Evolutionary conservation across 2,888 invertebrate species (phyloP).

Genomic region (Drosophila neotestacea): DNA sequence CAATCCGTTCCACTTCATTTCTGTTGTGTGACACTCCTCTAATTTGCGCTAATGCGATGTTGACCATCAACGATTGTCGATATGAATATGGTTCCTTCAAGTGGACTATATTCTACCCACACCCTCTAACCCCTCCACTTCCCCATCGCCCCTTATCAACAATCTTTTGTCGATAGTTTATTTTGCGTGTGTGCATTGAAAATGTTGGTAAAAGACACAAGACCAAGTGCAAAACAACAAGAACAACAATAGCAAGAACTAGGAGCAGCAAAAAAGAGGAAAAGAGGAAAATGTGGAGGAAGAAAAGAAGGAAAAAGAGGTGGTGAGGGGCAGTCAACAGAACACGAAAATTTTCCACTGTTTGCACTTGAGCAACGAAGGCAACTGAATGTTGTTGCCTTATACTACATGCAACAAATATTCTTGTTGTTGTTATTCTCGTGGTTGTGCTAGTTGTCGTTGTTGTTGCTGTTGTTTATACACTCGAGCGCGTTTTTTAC

Average conservation of each 20-base stretch:
- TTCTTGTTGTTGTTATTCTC: constrained; percentile 3
- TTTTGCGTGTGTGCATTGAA: constrained; percentile 40
- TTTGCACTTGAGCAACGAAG: constrained; percentile 42
- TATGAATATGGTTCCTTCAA: neutral
- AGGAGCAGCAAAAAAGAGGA: neutral
- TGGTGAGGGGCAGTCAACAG: neutral
- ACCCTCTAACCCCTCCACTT: constrained; percentile 1
- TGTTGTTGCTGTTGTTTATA: constrained; percentile 35
- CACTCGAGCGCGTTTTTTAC: constrained; percentile 53
- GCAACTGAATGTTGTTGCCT: constrained; percentile 28
- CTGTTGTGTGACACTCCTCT: constrained; percentile 56
- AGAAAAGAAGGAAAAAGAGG: neutral
- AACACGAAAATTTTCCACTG: constrained; percentile 60
- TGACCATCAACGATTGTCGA: constrained; percentile 17
- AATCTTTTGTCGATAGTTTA: constrained; percentile 41
- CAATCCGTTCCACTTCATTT: constrained; percentile 23
- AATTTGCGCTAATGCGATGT: constrained; percentile 56
- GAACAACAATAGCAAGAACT: constrained; percentile 1
- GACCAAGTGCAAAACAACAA: constrained; percentile 10
- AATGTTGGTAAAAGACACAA: constrained; percentile 26
- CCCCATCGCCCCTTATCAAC: constrained; percentile 1
- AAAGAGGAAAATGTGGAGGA: neutral
- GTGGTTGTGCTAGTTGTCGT: constrained; percentile 13
- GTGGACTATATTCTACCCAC: neutral
- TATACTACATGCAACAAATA: constrained; percentile 1